Evolutionary conservation across 2,113 vertebrate genomes (phyloP), one percentile per base, ranked within the genome.

Genomic region (Stercorarius parasiticus): DNA sequence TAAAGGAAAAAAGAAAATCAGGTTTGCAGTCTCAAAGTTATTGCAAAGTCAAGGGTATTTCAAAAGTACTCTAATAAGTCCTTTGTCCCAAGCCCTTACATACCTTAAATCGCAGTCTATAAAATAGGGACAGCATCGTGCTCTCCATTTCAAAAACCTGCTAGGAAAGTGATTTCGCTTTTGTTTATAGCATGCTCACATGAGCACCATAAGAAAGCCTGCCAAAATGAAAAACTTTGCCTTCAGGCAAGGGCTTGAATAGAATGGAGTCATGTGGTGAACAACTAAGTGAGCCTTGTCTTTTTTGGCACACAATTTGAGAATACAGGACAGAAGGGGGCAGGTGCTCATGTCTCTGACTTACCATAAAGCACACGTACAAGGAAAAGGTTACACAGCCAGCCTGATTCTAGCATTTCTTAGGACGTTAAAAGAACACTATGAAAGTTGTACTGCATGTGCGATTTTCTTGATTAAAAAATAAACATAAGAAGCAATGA

Each of bases 401-500:
- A 93, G 32, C 64, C n/a, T 82, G 64, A 58, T 40, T 26, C 42
- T 17, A 56, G 36, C 27, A 67, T 74, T 81, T 74, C 56, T 40
- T 32, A 50, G 42, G 34, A 25, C n/a, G 30, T 38, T 62, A 65
- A 50, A 52, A 93, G 66, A 90, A 78, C 38, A 30, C 38, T 49
- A 5, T 21, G 25, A 32, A 56, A 82, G 30, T 43, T 56, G 34
- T 30, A 36, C 30, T n/a, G 53, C n/a, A 20, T 32, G 17, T 43
- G 56, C 40, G 20, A 76, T 93, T 79, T 87, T 86, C 77, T 86
- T 87, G 56, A 95, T 93, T 96, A 72, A 93, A 95, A 89, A 78
- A 66, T 47, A 91, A 95, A 90, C 32, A 86, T 5, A 21, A 80
- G 52, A n/a, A 43, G 52, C 88, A 90, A 62, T 20, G 25, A 86